Percentiles rank a stretch among this genome's conserved stretches.
Evolutionary conservation across 2,113 vertebrate species (phyloP).

Genomic region (Alouatta palliata): DNA sequence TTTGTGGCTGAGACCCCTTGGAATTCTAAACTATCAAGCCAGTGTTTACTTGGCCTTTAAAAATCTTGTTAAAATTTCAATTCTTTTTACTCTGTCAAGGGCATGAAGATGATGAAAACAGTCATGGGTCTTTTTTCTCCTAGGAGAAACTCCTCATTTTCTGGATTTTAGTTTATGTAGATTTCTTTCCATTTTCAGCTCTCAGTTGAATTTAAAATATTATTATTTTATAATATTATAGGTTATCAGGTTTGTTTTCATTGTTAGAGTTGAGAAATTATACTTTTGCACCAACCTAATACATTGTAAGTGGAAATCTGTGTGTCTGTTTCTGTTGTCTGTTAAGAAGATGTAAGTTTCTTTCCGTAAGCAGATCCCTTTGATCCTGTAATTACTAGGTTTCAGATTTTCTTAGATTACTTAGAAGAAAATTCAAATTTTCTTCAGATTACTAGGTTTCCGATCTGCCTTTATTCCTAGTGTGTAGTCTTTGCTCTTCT

Average conservation of each 20-base stretch:
- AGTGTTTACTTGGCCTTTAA: background rate
- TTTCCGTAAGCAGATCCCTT: background rate
- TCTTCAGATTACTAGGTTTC: too few relatives aligned
- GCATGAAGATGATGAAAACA: background rate
- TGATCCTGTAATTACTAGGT: background rate
- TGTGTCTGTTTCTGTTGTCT: background rate
- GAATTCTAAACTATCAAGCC: background rate
- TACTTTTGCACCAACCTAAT: too few relatives aligned
- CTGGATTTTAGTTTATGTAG: background rate
- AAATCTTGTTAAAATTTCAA: background rate
- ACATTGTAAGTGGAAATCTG: background rate
- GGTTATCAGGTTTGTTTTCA: background rate
- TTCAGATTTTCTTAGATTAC: slow-evolving; percentile 5
- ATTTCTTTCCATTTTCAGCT: background rate
- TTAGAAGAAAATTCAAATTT: too few relatives aligned
- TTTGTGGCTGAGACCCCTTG: background rate
- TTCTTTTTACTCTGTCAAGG: background rate
- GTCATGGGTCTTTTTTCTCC: background rate
- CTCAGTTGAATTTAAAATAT: background rate
- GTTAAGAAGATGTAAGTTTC: background rate
- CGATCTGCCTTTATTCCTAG: background rate
- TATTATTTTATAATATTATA: background rate
- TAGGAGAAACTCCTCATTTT: background rate
- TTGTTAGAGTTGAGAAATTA: background rate
- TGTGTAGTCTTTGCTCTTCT: background rate